Percentiles rank a stretch among this genome's conserved stretches.
These are phyloP conservation scores for Pocota personata DNA, from an alignment of 2,888 invertebrate genomes.

Conservation along the genomic window DNA sequence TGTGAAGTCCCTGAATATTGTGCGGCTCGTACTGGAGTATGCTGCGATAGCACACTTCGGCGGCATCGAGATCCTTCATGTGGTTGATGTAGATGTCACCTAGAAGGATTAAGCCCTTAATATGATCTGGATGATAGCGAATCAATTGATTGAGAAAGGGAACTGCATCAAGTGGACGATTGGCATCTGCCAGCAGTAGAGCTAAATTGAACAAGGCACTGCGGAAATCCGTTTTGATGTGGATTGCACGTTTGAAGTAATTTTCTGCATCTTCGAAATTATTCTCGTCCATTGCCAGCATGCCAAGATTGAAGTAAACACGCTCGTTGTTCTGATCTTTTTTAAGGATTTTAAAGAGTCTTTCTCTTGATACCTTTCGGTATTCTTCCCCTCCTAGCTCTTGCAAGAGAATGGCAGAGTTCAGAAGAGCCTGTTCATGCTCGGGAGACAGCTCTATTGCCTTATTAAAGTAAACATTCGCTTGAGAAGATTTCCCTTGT, in stretches of 20 bases:
- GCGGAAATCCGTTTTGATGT: constrained; percentile 93
- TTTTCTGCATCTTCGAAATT: constrained; percentile 94
- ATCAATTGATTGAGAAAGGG: constrained; percentile 96
- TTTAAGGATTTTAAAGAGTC: constrained; percentile 91
- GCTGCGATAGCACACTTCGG: constrained; percentile 96
- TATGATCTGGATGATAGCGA: constrained; percentile 95
- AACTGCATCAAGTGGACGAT: constrained; percentile 94
- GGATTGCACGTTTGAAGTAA: constrained; percentile 95
- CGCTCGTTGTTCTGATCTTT: constrained; percentile 90
- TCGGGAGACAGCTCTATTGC: constrained; percentile 96
- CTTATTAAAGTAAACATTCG: constrained; percentile 95
- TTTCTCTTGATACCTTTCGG: constrained; percentile 90
- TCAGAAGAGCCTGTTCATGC: constrained; percentile 96
- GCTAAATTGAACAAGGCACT: constrained; percentile 98
- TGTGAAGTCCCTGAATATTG: constrained; percentile 97
- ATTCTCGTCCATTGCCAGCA: constrained; percentile 98
- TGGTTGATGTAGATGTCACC: constrained; percentile 98
- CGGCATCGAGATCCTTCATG: constrained; percentile 96
- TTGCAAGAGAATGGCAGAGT: constrained; percentile 97
- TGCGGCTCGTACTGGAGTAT: constrained; percentile 94
- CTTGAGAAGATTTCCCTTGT: constrained; percentile 95
- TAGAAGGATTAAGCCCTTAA: constrained; percentile 95
- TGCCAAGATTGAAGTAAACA: constrained; percentile 97
- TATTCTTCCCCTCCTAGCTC: constrained; percentile 92
- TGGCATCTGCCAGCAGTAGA: constrained; percentile 93